Evolutionary conservation across 2,113 vertebrate genomes (phyloP).

Genomic region (Ptilorrhoa leucosticta): DNA sequence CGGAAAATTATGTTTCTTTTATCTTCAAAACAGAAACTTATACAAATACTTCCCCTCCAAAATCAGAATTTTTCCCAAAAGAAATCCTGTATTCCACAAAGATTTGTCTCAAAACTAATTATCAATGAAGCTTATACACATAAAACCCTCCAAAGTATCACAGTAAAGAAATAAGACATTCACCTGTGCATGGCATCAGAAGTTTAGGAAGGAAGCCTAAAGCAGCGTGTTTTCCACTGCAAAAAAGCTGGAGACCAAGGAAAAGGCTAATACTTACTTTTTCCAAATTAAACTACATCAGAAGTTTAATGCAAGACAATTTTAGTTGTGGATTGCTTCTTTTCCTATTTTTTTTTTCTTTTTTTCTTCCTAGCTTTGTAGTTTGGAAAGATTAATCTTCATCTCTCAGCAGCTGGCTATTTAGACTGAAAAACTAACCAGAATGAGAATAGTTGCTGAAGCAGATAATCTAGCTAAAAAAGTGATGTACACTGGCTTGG

Average conservation of each 20-base stretch:
- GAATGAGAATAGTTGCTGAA: slow-evolving; percentile 21
- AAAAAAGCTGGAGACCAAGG: slow-evolving; percentile 5
- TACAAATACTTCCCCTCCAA: not conserved
- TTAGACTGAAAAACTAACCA: slow-evolving; percentile 18
- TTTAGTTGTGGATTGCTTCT: not conserved
- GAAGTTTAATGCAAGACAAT: not conserved
- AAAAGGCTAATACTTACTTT: slow-evolving; percentile 37
- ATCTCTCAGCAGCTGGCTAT: slow-evolving; percentile 4
- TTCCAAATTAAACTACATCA: slow-evolving; percentile 3
- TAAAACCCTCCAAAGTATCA: not conserved
- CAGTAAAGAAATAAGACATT: not conserved
- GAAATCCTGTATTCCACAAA: not conserved
- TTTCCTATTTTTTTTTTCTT: not conserved
- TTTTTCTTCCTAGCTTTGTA: not conserved
- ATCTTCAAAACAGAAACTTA: not conserved
- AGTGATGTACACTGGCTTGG: not conserved
- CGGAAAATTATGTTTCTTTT: not conserved
- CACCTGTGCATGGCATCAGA: not conserved
- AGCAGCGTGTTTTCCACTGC: not conserved
- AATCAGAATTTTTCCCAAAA: not conserved
- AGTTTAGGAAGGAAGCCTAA: not conserved
- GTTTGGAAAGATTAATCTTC: slow-evolving; percentile 10
- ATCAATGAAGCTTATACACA: not conserved
- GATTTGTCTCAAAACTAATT: slow-evolving; percentile 5
- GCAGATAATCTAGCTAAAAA: slow-evolving; percentile 27